Percentiles rank a stretch among this genome's conserved stretches.
Evolutionary conservation across 2,113 vertebrate genomes (phyloP).

Genomic region (Carassius auratus): DNA sequence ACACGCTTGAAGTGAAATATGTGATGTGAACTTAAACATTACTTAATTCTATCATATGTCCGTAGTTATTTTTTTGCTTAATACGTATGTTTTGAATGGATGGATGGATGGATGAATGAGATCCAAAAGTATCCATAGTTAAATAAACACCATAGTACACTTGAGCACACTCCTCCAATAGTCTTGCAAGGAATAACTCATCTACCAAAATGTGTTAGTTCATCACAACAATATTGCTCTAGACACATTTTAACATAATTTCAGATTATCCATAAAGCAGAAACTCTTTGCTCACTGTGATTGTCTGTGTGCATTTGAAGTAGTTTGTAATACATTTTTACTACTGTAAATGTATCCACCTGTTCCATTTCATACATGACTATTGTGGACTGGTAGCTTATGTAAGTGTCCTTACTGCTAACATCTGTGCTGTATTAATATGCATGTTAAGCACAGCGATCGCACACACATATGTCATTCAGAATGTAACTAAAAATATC

Average conservation of each 20-base stretch:
- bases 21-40: not conserved
- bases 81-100: not conserved
- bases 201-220: too few species aligned
- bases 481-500: constrained; percentile 15
- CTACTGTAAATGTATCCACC: not conserved
- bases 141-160: not conserved
- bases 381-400: not conserved
- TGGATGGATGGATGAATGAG: not conserved
- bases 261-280: not conserved
- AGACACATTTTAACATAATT: not conserved
- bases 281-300: not conserved
- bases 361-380: constrained; percentile 1
- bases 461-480: not conserved
- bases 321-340: not conserved
- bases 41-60: too few species aligned
- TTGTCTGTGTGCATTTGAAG: not conserved
- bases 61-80: too few species aligned
- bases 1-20: not conserved
- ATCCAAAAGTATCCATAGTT: too few species aligned
- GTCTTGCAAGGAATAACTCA: not conserved
- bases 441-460: not conserved
- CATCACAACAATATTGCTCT: not conserved
- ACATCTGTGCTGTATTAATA: not conserved
- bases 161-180: not conserved
- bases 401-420: not conserved